Conservation (phyloP, 2,113 vertebrate species). For the Centropus bengalensis region DNA sequence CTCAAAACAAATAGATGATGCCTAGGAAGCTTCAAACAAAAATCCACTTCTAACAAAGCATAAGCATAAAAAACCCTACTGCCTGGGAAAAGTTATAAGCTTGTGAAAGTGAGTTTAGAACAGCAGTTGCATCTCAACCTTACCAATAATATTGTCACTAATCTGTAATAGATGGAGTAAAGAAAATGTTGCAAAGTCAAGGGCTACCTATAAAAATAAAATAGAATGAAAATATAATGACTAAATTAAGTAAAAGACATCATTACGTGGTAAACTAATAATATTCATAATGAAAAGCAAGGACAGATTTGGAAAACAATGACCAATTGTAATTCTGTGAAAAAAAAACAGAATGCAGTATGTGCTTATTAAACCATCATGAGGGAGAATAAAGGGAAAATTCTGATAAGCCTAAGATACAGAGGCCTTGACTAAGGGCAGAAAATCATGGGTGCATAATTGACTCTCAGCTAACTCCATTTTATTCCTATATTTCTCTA, state of each 20-base stretch:
- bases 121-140: background rate
- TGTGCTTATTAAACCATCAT: background rate
- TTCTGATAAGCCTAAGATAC: background rate
- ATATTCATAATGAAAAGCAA: conserved; percentile 1
- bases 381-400: background rate
- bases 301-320: background rate
- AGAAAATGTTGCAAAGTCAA: conserved; percentile 19
- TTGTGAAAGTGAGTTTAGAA: background rate
- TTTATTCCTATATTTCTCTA: background rate
- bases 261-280: background rate
- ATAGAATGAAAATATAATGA: conserved; percentile 34
- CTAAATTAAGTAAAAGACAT: conserved; percentile 9
- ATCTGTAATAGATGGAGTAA: background rate
- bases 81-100: background rate
- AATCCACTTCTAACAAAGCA: conserved; percentile 18
- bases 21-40: conserved; percentile 50
- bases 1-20: conserved; percentile 39
- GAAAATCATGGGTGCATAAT: background rate
- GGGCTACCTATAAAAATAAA: conserved; percentile 12
- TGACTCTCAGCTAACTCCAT: background rate
- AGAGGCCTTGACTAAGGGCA: background rate
- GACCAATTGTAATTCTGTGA: background rate
- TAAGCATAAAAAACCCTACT: background rate
- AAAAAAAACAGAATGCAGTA: conserved; percentile 5
- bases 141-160: conserved; percentile 1